A percentile compares a stretch with the other conserved stretches of the same genome.
Conservation (phyloP, 2,797 vertebrate species). For the Menidia menidia region DNA sequence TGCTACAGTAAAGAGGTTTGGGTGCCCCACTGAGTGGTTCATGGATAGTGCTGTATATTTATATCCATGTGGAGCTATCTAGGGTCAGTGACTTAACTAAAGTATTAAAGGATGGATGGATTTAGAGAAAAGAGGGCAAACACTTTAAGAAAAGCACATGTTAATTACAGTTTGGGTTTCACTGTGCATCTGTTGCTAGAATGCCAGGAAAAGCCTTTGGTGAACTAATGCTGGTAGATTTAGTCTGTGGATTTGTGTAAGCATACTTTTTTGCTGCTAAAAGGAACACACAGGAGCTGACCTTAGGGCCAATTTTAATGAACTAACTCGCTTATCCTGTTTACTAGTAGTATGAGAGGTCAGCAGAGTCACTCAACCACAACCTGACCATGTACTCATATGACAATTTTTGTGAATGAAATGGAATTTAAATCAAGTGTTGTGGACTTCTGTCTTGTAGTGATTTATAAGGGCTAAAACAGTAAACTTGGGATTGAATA, state of each 20-base stretch:
- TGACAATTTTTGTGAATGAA: not conserved
- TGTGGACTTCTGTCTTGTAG: not conserved
- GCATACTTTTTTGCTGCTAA: slow-evolving; percentile 40
- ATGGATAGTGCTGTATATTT: slow-evolving; percentile 22
- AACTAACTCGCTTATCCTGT: slow-evolving; percentile 68
- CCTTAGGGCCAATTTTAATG: slow-evolving; percentile 40
- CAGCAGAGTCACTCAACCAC: slow-evolving; percentile 23
- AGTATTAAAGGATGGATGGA: slow-evolving; percentile 51
- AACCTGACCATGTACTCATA: not conserved
- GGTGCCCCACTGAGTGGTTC: slow-evolving; percentile 34
- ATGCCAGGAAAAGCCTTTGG: slow-evolving; percentile 30
- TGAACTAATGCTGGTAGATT: slow-evolving; percentile 25
- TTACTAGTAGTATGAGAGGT: slow-evolving; percentile 46
- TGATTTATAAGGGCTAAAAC: not conserved
- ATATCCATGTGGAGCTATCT: slow-evolving; percentile 50
- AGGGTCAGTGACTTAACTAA: slow-evolving; percentile 67
- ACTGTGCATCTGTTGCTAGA: slow-evolving; percentile 48
- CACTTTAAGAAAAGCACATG: slow-evolving; percentile 47
- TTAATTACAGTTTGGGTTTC: slow-evolving; percentile 66
- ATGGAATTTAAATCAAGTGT: not conserved
- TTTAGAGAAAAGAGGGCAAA: slow-evolving; percentile 54
- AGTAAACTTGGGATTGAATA: slow-evolving; percentile 19
- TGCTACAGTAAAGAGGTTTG: slow-evolving; percentile 68
- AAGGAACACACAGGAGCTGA: slow-evolving; percentile 42
- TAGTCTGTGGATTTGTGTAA: slow-evolving; percentile 11